These are phyloP conservation scores for Himalopsyche tibetana DNA, from an alignment of 2,888 invertebrate genomes.

Conservation along the genomic window DNA sequence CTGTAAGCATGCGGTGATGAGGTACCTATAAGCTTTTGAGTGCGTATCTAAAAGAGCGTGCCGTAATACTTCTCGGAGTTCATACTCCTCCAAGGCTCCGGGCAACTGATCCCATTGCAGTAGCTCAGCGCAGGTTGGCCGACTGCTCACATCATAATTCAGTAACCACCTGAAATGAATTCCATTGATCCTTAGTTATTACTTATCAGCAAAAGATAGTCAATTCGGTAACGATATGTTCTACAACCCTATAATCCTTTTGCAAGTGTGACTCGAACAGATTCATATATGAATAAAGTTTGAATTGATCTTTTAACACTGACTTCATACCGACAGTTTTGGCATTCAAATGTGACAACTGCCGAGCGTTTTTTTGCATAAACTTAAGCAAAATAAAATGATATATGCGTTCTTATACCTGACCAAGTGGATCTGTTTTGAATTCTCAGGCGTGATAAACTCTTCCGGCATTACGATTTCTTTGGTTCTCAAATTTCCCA, in stretches of 20 bases:
- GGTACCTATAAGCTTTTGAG: slow-evolving; percentile 85
- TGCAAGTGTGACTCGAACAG: not conserved
- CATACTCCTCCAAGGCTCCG: slow-evolving; percentile 90
- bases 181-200: not conserved
- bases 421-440: slow-evolving; percentile 79
- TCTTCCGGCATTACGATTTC: slow-evolving; percentile 84
- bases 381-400: not conserved
- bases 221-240: not conserved
- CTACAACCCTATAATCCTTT: not conserved
- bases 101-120: slow-evolving; percentile 90
- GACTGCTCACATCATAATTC: slow-evolving; percentile 87
- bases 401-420: slow-evolving; percentile 73
- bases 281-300: no score
- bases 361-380: no score
- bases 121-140: slow-evolving; percentile 92
- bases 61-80: slow-evolving; percentile 87
- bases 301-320: no score
- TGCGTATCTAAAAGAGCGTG: slow-evolving; percentile 89
- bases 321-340: no score
- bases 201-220: not conserved
- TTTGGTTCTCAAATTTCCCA: slow-evolving; percentile 83
- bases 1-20: slow-evolving; percentile 73
- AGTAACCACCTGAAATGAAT: slow-evolving; percentile 81
- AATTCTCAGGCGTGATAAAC: slow-evolving; percentile 78
- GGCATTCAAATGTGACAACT: not conserved